phyloP scores from a whole-genome alignment of 2,888 invertebrate genomes.

The Melieria crassipennis region DNA sequence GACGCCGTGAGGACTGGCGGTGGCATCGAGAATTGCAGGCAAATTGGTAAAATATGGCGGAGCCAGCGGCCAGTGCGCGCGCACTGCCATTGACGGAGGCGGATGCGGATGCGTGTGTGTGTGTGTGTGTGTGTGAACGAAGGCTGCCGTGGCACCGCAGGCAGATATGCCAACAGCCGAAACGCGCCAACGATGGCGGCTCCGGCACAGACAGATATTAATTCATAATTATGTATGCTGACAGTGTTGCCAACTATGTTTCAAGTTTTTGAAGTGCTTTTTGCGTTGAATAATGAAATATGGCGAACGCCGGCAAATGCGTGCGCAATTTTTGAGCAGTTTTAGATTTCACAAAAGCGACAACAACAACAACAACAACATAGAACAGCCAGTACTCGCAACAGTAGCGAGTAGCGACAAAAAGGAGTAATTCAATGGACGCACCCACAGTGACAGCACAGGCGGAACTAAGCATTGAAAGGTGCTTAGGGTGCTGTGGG shows the following conservation, averaged over 20 bases:
- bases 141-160: too few species aligned
- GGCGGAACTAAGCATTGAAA: constrained; percentile 59
- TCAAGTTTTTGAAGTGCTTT: constrained; percentile 18
- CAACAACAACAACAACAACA: neutral
- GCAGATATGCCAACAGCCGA: too few species aligned
- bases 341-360: constrained; percentile 32
- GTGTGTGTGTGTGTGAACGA: too few species aligned
- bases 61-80: too few species aligned
- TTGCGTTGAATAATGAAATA: constrained; percentile 47
- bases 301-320: too few species aligned
- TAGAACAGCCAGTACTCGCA: neutral
- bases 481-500: neutral
- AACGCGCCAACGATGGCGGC: neutral
- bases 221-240: constrained; percentile 62
- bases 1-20: neutral
- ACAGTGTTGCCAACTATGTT: constrained; percentile 50
- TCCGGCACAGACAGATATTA: constrained; percentile 45
- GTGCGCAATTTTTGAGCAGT: too few species aligned
- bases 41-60: too few species aligned
- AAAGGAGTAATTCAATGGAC: constrained; percentile 30
- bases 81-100: neutral
- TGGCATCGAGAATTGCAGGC: too few species aligned
- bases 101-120: neutral
- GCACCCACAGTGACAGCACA: constrained; percentile 54
- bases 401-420: neutral